Evolutionary conservation across 2,888 invertebrate species (phyloP), one percentile per base, ranked within the genome.

Genomic region (Hypena proboscidalis): DNA sequence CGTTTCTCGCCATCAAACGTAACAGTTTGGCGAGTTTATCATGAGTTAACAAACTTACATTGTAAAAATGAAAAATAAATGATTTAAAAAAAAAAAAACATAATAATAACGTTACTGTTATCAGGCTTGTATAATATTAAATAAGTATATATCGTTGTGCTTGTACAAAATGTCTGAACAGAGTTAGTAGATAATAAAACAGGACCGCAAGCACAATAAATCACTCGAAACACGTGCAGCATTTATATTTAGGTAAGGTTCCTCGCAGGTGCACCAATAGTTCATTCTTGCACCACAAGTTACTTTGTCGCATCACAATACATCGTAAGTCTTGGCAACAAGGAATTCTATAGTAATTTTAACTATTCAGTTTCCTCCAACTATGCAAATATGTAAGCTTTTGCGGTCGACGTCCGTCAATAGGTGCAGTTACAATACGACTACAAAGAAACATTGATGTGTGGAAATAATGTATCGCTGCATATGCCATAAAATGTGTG

Each of bases 301-400:
- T 74, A 79, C 77, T 70, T 73, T 78, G 80, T 80, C 45, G 47
- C 63, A 38, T 49, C 61, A 86, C 86, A 87, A 87, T 87, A 61
- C 80, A 48, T 83, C 85, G 79, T 86, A 85, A 86, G 79, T 73
- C 67, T 57, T 60, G 60, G 58, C 68, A 58, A 67, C 69, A 60
- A 65, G 67, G 73, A 80, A 80, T 78, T 71, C 56, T 73, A 70
- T 73, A 83, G 77, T 83, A 78, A 83, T 82, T 84, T 78, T 77
- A 79, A 79, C 71, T 77, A 78, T 83, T 81, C 76, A 75, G 77
- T 83, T 83, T 80, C 66, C 43, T 74, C 49, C 62, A 64, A 62
- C 69, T 65, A 57, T 63, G 65, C 62, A 70, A 77, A 78, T 72
- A 74, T 72, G 65, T 60, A 52, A 59, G 65, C 54, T 40, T 58